Evolutionary conservation across 2,797 vertebrate species (phyloP), one percentile per base, ranked within the genome.

Genomic region (Ctenochaetus hawaiiensis): DNA sequence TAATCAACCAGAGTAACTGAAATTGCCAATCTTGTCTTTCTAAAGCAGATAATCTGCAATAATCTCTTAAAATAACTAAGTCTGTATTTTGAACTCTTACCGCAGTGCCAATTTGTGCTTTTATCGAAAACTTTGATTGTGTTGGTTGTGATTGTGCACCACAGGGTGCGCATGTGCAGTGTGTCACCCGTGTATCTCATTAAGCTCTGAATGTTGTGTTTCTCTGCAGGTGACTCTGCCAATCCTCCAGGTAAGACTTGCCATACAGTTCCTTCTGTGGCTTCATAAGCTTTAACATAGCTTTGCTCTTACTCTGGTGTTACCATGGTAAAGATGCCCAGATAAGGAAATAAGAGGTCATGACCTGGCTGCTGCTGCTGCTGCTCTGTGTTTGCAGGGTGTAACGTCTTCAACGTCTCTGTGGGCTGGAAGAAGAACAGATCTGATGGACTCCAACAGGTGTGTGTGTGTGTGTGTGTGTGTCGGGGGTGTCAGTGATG

Each of bases 231-330:
- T 69, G 94, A 95, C 58, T 94, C 94, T 61, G 89, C 81, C 61
- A 96, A 96, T 89, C 96, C 96, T 67, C 94, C 95, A 95, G 96
- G 96, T 96, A 91, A 89, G 84, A 60, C 3, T 16, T 54, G 51
- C 44, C 20, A 34, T 11, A 23, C 56, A 23, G 16, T 65, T 76
- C 13, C 12, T 8, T 57, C 49, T 63, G 5, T 18, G 20, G n/a
- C 58, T 75, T 43, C 30, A 39, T 44, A 45, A 41, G 44, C 67
- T 30, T 57, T 58, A 54, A 16, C 41, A n/a, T 13, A 72, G 44
- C 51, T 61, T 73, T 45, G 52, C 16, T 62, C 26, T 39, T 3
- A 30, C 26, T 60, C 26, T 57, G 56, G 1, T 61, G 65, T 77
- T 73, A 16, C 51, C 49, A 44, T 80, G 57, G 61, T 62, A 45